These are phyloP conservation scores for Aulostomus chinensis DNA, from an alignment of 2,797 vertebrate species.

Conservation along the genomic window DNA sequence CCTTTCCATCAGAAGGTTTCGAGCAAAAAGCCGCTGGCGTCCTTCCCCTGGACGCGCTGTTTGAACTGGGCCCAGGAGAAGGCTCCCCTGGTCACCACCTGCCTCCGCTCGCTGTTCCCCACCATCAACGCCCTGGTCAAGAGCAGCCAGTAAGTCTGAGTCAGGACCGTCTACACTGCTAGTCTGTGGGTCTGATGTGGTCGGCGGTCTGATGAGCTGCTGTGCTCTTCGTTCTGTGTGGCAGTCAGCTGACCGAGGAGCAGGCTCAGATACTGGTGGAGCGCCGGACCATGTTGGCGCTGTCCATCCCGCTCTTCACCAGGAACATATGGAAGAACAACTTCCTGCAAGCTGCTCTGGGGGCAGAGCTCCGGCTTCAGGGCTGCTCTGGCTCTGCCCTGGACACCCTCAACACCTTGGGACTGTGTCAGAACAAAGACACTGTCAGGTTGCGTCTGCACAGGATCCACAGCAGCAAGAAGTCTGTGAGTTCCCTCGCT, in stretches of 20 bases:
- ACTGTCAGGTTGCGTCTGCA: slow-evolving; percentile 62
- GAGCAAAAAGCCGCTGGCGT: slow-evolving; percentile 55
- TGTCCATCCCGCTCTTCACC: slow-evolving; percentile 72
- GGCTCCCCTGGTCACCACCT: slow-evolving; percentile 65
- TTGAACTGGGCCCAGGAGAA: slow-evolving; percentile 66
- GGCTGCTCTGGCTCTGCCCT: slow-evolving; percentile 65
- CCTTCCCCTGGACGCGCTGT: slow-evolving; percentile 67
- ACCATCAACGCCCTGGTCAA: slow-evolving; percentile 53
- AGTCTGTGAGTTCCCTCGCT: slow-evolving; percentile 38
- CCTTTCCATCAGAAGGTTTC: slow-evolving; percentile 73
- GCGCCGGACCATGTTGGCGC: slow-evolving; percentile 61
- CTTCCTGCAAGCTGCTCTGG: slow-evolving; percentile 69
- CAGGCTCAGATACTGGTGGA: slow-evolving; percentile 63
- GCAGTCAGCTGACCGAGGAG: slow-evolving; percentile 61
- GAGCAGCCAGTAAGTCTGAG: slow-evolving; percentile 60
- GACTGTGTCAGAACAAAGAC: slow-evolving; percentile 75
- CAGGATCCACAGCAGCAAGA: slow-evolving; percentile 38
- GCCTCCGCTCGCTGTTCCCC: slow-evolving; percentile 66
- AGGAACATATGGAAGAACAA: slow-evolving; percentile 76
- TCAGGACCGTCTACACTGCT: neutral
- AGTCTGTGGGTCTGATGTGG: neutral
- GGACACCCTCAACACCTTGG: slow-evolving; percentile 68
- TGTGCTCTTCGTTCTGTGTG: neutral
- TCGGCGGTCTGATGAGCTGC: neutral
- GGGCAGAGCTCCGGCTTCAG: slow-evolving; percentile 66